Percentiles rank a stretch among this genome's conserved stretches.
Evolutionary conservation across 2,888 invertebrate genomes (phyloP).

Genomic region (Punctoribates punctum): DNA sequence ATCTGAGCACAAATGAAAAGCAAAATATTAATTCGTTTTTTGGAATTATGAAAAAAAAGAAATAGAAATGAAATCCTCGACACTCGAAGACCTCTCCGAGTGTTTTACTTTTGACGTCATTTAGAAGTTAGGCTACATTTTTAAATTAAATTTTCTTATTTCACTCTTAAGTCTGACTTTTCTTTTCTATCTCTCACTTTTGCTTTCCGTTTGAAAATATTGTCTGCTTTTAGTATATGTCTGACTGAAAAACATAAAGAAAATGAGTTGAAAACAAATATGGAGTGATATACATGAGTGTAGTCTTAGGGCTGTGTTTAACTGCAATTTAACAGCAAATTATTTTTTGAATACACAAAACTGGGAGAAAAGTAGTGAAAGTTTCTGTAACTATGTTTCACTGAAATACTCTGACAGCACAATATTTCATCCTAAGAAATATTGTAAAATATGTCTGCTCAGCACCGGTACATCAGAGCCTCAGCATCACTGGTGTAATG

Average conservation of each 20-base stretch:
- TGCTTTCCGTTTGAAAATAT: background rate
- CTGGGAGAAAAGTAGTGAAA: no score
- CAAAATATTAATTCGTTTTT: background rate
- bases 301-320: background rate
- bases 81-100: no score
- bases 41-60: background rate
- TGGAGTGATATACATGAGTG: background rate
- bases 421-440: slow-evolving; percentile 6
- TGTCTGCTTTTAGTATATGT: background rate
- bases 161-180: background rate
- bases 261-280: background rate
- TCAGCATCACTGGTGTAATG: background rate
- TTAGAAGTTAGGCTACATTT: background rate
- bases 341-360: background rate
- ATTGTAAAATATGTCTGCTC: background rate
- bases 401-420: background rate
- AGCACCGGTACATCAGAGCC: slow-evolving; percentile 26
- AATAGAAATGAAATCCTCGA: no score
- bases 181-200: background rate
- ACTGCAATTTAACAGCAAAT: slow-evolving; percentile 11
- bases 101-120: background rate
- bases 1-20: background rate
- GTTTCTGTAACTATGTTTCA: background rate
- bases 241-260: background rate
- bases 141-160: slow-evolving; percentile 17